These are phyloP conservation scores for Blomia tropicalis DNA, from an alignment of 2,888 invertebrate species.

Conservation along the genomic window DNA sequence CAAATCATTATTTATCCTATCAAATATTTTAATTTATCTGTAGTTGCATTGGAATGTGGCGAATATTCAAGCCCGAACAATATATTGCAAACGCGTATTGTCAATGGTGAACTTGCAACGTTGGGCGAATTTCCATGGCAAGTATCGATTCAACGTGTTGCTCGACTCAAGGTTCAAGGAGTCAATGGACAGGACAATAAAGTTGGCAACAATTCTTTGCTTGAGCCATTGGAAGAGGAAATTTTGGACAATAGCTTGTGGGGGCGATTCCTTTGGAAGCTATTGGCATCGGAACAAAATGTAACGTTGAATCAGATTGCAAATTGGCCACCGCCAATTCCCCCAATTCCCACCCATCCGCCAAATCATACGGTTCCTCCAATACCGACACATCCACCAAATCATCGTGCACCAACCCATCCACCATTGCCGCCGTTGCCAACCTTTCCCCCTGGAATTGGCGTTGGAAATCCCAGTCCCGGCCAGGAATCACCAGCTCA, in stretches of 20 bases:
- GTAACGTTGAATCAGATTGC: background rate
- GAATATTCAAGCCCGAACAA: background rate
- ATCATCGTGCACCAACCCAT: background rate
- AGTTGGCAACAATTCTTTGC: background rate
- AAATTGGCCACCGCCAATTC: constrained; percentile 2
- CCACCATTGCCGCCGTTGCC: background rate
- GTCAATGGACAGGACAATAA: background rate
- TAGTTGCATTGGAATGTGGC: constrained; percentile 11
- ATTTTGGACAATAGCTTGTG: background rate
- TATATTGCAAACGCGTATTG: constrained; percentile 14
- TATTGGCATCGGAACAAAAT: background rate
- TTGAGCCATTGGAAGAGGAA: background rate
- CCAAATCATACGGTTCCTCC: constrained; percentile 3
- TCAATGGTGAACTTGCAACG: background rate
- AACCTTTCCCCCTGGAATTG: background rate
- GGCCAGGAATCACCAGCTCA: background rate
- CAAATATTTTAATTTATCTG: background rate
- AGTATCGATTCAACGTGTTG: constrained; percentile 15
- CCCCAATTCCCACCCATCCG: background rate
- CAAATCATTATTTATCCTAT: background rate
- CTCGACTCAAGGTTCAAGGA: background rate
- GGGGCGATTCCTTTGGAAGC: background rate
- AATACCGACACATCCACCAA: constrained; percentile 1
- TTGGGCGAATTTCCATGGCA: constrained; percentile 23
- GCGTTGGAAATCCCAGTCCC: background rate